phyloP scores from a whole-genome alignment of 2,797 vertebrate genomes.

The Peromyscus attwateri region DNA sequence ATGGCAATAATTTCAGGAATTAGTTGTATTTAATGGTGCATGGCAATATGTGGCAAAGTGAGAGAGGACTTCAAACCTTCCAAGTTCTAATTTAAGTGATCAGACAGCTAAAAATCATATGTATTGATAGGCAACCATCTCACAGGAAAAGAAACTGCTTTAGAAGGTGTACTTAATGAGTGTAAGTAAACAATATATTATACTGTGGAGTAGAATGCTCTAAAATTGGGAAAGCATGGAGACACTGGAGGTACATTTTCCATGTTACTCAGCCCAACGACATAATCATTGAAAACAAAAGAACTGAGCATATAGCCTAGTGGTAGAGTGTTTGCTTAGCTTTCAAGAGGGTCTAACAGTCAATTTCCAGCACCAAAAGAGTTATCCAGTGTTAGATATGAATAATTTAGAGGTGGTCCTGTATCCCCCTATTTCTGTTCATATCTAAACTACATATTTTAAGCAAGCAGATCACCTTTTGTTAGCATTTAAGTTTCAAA shows the following conservation, averaged over 20 bases:
- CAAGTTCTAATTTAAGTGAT: constrained; percentile 7
- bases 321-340: background rate
- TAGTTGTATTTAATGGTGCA: background rate
- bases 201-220: background rate
- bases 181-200: constrained; percentile 14
- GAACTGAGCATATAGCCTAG: background rate
- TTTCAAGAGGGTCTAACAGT: background rate
- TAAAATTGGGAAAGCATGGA: constrained; percentile 24
- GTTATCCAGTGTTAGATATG: background rate
- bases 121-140: background rate
- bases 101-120: background rate
- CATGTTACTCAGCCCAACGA: background rate
- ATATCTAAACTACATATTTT: constrained; percentile 12
- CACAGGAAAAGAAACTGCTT: background rate
- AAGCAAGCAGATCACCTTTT: background rate
- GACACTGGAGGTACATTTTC: background rate
- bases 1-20: constrained; percentile 11
- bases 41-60: background rate
- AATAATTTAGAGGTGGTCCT: background rate
- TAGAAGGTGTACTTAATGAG: background rate
- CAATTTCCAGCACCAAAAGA: background rate
- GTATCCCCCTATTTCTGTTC: background rate
- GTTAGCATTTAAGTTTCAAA: constrained; percentile 26
- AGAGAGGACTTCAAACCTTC: background rate
- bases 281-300: background rate